phyloP scores from a whole-genome alignment of 2,888 invertebrate genomes.

The Nephrotoma flavescens region DNA sequence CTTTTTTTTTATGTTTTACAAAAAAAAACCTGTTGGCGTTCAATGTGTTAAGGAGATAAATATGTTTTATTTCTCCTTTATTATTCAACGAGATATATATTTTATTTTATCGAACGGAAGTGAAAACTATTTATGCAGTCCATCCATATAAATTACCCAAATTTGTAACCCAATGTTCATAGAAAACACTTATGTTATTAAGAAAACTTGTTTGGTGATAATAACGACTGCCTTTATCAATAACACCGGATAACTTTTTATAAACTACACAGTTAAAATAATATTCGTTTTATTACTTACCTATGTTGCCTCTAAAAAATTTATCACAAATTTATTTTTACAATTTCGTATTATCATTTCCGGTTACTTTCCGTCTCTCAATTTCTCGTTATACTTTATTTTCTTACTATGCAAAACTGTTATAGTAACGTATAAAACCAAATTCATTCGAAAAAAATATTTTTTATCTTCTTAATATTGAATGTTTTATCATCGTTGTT shows the following conservation, averaged over 20 bases:
- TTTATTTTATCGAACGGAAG: no score
- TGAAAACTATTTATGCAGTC: no score
- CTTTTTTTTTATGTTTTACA: no score
- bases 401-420: neutral
- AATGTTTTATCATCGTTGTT: neutral
- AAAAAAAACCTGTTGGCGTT: no score
- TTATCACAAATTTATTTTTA: neutral
- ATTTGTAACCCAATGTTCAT: no score
- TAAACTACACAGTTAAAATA: neutral
- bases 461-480: neutral
- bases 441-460: neutral
- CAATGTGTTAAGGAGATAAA: no score
- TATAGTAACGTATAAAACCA: neutral
- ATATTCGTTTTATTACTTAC: neutral
- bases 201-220: no score
- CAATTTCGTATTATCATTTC: conserved; percentile 2
- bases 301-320: neutral
- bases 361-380: neutral
- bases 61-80: no score
- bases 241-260: neutral
- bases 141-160: no score
- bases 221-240: neutral
- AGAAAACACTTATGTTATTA: no score
- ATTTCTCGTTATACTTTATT: neutral
- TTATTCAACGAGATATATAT: no score